Evolutionary conservation across 2,888 invertebrate species (phyloP).

Genomic region (Cataglyphis altisquamis): DNA sequence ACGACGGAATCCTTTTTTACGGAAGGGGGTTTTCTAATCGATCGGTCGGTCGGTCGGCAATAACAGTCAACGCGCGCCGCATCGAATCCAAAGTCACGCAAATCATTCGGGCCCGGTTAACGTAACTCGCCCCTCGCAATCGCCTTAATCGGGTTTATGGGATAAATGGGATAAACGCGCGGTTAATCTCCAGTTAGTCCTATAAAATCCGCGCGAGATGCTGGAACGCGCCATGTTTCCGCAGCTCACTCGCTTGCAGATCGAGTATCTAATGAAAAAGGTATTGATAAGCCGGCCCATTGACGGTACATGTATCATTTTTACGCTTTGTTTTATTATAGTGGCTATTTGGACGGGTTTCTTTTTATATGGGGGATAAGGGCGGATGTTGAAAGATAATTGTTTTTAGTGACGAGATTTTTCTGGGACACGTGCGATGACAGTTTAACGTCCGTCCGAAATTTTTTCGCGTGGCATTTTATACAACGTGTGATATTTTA

Average conservation of each 20-base stretch:
- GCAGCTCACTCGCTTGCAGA: background rate
- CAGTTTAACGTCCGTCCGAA: conserved; percentile 11
- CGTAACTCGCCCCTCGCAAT: conserved; percentile 72
- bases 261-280: conserved; percentile 31
- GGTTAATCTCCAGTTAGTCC: conserved; percentile 64
- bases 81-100: conserved; percentile 67
- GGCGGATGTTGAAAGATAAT: conserved; percentile 22
- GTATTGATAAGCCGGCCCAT: conserved; percentile 22
- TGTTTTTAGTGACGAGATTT: conserved; percentile 11
- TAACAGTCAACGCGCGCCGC: conserved; percentile 9
- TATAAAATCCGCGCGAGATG: conserved; percentile 55
- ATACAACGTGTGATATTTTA: conserved; percentile 25
- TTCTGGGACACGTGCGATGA: conserved; percentile 25
- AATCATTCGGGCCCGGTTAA: conserved; percentile 72
- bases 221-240: background rate
- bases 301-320: conserved; percentile 13
- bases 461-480: conserved; percentile 12
- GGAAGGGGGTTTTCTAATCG: background rate
- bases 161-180: conserved; percentile 73
- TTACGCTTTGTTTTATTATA: background rate
- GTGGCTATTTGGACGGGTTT: background rate
- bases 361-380: background rate
- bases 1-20: conserved; percentile 9
- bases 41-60: conserved; percentile 13
- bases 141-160: conserved; percentile 76